These are phyloP conservation scores for Poeciliopsis retropinna DNA, from an alignment of 2,113 vertebrate genomes.

Conservation along the genomic window DNA sequence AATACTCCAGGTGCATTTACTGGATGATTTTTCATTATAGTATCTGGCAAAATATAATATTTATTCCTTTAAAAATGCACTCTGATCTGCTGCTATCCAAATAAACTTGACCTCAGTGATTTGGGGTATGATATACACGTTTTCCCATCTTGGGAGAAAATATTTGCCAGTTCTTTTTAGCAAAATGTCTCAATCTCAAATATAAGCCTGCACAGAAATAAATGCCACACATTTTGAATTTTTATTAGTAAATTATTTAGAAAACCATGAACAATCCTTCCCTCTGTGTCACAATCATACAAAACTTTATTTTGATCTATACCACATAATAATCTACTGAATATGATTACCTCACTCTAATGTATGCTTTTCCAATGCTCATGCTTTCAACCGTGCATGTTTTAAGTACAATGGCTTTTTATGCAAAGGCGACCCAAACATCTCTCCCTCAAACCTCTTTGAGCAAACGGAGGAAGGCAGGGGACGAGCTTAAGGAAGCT, in stretches of 20 bases:
- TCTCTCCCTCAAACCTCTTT: conserved; percentile 13
- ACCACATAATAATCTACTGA: background rate
- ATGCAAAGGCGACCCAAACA: conserved; percentile 6
- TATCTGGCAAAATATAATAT: no score
- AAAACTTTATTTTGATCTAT: background rate
- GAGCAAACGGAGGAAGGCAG: conserved; percentile 23
- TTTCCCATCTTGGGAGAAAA: background rate
- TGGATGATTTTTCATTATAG: no score
- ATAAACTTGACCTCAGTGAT: background rate
- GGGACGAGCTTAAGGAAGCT: conserved; percentile 54
- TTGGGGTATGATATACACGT: background rate
- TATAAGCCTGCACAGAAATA: background rate
- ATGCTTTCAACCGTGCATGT: background rate
- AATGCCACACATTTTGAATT: background rate
- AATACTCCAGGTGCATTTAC: no score
- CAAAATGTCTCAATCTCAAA: background rate
- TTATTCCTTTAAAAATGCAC: no score
- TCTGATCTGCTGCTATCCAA: no score
- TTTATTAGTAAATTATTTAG: background rate
- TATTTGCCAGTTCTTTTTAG: background rate
- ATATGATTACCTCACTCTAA: background rate
- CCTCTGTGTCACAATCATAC: background rate
- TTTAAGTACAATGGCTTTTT: background rate
- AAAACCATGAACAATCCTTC: background rate
- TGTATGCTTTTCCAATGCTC: conserved; percentile 3